phyloP scores from a whole-genome alignment of 2,113 vertebrate species.

The Saguinus imperator region DNA sequence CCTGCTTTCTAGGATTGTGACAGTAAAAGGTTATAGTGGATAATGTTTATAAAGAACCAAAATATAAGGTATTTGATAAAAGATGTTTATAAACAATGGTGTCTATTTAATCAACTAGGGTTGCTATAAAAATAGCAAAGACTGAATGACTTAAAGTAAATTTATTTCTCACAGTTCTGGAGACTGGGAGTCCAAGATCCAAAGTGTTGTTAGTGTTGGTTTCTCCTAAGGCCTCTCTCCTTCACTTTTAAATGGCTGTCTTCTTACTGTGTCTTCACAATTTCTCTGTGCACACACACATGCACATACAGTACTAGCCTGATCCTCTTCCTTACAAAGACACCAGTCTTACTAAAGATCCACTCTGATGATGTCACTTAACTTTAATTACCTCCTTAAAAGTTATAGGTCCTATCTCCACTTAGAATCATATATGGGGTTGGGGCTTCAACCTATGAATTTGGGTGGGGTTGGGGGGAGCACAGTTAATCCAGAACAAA shows the following conservation, averaged over 20 bases:
- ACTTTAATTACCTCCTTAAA: not conserved
- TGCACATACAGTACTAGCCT: not conserved
- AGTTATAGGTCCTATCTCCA: not conserved
- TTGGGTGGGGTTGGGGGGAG: not conserved
- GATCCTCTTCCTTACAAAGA: not conserved
- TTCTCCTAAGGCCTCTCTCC: not conserved
- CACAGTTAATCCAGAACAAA: not conserved
- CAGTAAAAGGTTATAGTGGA: not conserved
- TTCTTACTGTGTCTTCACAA: not conserved
- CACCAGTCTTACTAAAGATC: not conserved
- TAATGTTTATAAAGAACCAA: not conserved
- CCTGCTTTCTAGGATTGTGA: not conserved
- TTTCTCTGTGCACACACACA: not conserved
- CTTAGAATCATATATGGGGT: not conserved
- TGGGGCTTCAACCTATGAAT: not conserved
- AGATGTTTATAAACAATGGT: not conserved
- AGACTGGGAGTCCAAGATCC: not conserved
- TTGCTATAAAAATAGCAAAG: not conserved
- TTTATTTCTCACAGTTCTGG: not conserved
- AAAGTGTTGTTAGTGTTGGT: not conserved
- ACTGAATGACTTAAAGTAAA: not conserved
- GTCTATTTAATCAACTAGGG: not conserved
- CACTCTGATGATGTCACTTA: not conserved
- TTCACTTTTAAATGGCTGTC: not conserved
- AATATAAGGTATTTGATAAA: not conserved